phyloP scores from a whole-genome alignment of 2,888 invertebrate genomes.

The Cryptocheilus praepositus region DNA sequence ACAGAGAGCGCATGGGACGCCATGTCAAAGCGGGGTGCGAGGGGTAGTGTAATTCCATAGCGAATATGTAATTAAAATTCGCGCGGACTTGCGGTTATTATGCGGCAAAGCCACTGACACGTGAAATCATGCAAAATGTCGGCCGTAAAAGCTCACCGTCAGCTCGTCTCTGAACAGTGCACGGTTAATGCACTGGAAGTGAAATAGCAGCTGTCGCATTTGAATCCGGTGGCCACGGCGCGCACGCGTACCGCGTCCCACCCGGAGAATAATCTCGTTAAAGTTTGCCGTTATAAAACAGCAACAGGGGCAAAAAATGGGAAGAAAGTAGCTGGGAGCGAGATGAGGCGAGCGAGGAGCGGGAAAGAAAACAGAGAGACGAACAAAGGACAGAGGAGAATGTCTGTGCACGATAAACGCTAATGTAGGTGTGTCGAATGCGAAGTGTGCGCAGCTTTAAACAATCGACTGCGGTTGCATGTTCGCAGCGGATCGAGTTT shows the following conservation, averaged over 20 bases:
- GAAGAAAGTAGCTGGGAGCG: not conserved
- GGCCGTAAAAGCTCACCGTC: slow-evolving; percentile 61
- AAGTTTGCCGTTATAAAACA: slow-evolving; percentile 14
- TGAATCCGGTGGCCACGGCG: slow-evolving; percentile 39
- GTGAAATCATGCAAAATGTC: slow-evolving; percentile 67
- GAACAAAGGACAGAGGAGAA: not conserved
- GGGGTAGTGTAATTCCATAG: slow-evolving; percentile 32
- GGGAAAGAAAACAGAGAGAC: not conserved
- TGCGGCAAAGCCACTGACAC: slow-evolving; percentile 62
- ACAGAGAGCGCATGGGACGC: not conserved
- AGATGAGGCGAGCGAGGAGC: not conserved
- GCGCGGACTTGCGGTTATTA: slow-evolving; percentile 61
- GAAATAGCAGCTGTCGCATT: slow-evolving; percentile 67
- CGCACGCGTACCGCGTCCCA: not conserved
- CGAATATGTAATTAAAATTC: slow-evolving; percentile 64
- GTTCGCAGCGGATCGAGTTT: too few relatives aligned
- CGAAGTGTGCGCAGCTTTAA: too few relatives aligned
- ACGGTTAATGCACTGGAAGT: slow-evolving; percentile 66
- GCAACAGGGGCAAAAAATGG: not conserved
- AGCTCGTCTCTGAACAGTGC: slow-evolving; percentile 55
- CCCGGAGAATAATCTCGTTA: slow-evolving; percentile 22
- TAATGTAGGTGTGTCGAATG: too few relatives aligned
- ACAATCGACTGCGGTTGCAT: too few relatives aligned
- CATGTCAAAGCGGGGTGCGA: not conserved
- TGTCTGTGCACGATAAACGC: too few relatives aligned